Conservation (phyloP, 1,140 invertebrate genomes). For the Calliphora vicina region DNA sequence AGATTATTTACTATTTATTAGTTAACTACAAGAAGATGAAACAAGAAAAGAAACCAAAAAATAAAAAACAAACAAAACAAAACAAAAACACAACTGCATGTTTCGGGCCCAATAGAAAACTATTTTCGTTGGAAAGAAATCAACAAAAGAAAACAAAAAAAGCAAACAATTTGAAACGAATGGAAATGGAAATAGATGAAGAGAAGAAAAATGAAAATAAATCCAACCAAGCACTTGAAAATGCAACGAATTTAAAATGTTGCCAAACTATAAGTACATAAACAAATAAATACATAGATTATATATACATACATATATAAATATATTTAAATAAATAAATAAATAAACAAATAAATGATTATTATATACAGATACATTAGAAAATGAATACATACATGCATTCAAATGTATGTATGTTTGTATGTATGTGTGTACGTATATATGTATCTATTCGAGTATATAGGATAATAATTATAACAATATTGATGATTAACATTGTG, state of each 20-base stretch:
- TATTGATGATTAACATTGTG: neutral
- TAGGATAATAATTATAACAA: neutral
- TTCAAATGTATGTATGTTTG: no score
- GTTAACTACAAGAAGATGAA: neutral
- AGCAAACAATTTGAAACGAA: neutral
- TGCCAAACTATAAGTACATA: slow-evolving; percentile 16
- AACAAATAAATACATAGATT: neutral
- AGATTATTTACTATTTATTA: neutral
- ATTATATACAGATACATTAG: neutral
- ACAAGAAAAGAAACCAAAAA: no score
- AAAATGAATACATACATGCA: no score
- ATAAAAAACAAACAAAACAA: neutral
- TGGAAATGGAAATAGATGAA: neutral
- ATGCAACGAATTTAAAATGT: slow-evolving; percentile 32
- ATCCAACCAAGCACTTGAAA: slow-evolving; percentile 16
- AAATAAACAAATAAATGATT: neutral
- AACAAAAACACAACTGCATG: neutral
- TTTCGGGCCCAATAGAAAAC: neutral
- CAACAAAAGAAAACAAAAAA: neutral
- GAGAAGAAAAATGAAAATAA: neutral
- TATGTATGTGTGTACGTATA: no score
- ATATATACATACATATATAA: neutral
- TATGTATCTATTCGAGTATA: neutral
- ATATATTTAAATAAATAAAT: no score
- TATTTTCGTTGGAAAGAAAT: neutral